A percentile compares a stretch with the other conserved stretches of the same genome.
Conservation (phyloP, 2,113 vertebrate genomes). For the Erythrocercus mccallii region DNA sequence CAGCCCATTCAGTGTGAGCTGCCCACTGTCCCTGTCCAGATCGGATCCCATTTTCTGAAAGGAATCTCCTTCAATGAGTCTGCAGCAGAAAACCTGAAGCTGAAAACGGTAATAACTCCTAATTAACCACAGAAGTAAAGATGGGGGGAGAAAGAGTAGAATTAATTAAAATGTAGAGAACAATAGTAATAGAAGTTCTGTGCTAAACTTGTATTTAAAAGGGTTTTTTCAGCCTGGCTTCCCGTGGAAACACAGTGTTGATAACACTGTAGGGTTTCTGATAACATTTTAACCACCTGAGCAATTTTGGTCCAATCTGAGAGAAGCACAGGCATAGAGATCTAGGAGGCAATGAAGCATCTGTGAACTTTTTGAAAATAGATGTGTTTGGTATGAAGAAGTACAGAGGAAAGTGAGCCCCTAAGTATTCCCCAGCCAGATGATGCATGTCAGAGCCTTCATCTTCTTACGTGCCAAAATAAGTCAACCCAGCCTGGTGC, state of each 20-base stretch:
- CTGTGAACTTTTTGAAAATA: not conserved
- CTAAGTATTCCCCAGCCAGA: not conserved
- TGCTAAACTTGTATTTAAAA: not conserved
- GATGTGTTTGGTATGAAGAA: not conserved
- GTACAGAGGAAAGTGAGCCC: not conserved
- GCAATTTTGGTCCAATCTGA: not conserved
- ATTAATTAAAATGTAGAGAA: not conserved
- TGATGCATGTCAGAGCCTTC: not conserved
- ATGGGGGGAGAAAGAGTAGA: not conserved
- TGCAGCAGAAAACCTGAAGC: conserved; percentile 93
- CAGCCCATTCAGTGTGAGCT: conserved; percentile 97
- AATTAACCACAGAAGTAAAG: not conserved
- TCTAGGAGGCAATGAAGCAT: not conserved
- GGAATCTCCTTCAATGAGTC: conserved; percentile 97
- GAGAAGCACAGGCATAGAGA: not conserved
- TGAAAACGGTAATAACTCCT: conserved; percentile 85
- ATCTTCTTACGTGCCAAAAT: not conserved
- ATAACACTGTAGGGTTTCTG: not conserved
- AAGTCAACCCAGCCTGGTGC: not conserved
- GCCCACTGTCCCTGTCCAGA: conserved; percentile 94
- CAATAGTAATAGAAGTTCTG: not conserved
- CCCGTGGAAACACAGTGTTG: not conserved
- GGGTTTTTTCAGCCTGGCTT: not conserved
- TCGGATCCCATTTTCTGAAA: conserved; percentile 93
- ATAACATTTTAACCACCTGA: not conserved